phyloP scores from a whole-genome alignment of 23 tunicate species.

The Ascidia mentula region DNA sequence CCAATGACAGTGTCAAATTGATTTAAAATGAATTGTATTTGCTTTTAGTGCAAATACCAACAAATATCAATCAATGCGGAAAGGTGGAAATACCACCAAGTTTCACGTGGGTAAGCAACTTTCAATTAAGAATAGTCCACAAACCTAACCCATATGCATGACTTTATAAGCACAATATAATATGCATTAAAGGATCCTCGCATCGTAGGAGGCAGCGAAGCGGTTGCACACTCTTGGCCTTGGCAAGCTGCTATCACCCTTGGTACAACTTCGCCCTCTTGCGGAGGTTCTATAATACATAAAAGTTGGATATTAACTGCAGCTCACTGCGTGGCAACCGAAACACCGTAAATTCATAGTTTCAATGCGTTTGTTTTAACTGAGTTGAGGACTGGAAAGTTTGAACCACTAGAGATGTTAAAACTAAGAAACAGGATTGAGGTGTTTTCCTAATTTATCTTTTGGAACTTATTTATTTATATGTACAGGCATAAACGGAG shows the following conservation, averaged over 20 bases:
- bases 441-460: no score
- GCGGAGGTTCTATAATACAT: slow-evolving; percentile 7
- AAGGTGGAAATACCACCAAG: slow-evolving; percentile 7
- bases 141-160: no score
- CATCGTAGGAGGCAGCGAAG: neutral
- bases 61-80: neutral
- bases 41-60: neutral
- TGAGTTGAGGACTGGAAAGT: neutral
- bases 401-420: no score
- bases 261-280: neutral
- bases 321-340: neutral
- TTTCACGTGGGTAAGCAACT: neutral
- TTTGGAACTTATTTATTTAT: no score
- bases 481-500: no score
- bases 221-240: neutral
- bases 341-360: neutral
- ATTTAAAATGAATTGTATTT: neutral
- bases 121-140: neutral
- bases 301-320: neutral
- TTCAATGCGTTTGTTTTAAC: neutral
- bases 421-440: no score
- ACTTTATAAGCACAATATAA: no score
- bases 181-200: neutral
- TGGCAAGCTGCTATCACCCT: neutral
- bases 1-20: no score